Evolutionary conservation across 2,113 vertebrate genomes (phyloP).

Genomic region (Ameiurus melas): DNA sequence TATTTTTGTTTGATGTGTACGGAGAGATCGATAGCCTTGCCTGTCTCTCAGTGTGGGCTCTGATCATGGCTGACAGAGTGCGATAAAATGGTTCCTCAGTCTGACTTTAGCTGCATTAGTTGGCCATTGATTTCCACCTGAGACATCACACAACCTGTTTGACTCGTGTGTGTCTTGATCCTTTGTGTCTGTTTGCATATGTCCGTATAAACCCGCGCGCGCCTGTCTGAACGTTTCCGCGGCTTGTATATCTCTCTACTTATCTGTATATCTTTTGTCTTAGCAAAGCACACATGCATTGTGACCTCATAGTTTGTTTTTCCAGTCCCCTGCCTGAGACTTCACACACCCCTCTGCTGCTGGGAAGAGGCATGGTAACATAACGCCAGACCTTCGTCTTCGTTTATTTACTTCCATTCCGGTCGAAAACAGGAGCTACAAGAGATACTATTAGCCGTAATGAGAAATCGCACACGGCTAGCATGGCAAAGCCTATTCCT

Average conservation of each 20-base stretch:
- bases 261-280: neutral
- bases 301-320: constrained; percentile 2
- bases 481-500: neutral
- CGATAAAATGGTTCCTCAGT: constrained; percentile 50
- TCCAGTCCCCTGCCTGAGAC: neutral
- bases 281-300: neutral
- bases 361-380: neutral
- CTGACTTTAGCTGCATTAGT: constrained; percentile 41
- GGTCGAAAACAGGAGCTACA: neutral
- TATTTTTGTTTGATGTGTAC: no score
- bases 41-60: constrained; percentile 33
- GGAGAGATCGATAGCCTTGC: constrained; percentile 37
- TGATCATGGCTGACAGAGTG: constrained; percentile 50
- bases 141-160: constrained; percentile 11
- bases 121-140: constrained; percentile 42
- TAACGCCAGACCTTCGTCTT: neutral
- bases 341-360: constrained; percentile 1
- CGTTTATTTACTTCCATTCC: neutral
- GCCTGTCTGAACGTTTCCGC: neutral
- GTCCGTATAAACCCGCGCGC: constrained; percentile 15
- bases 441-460: neutral
- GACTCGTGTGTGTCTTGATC: neutral
- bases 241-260: neutral
- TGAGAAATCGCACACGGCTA: neutral
- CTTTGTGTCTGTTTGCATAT: constrained; percentile 19